Evolutionary conservation across 2,888 invertebrate genomes (phyloP), one percentile per base, ranked within the genome.

Genomic region (Erebia ligea): DNA sequence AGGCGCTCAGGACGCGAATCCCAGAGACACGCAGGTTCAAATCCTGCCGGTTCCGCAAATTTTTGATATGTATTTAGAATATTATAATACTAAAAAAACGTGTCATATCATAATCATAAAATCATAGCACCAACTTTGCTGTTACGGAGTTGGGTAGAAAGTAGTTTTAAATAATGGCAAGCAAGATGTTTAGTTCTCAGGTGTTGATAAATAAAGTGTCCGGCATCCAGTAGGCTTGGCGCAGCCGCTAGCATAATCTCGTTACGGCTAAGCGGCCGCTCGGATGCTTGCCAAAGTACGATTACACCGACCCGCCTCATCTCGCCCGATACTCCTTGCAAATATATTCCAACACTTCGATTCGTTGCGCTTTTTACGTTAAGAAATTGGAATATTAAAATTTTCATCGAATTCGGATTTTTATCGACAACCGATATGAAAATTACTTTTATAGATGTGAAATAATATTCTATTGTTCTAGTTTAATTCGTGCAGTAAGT

Each of bases 281-380:
- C 74, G 74, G 74, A 73, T 52, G 19, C 56, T 62, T 72, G 71
- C 72, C 76, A 72, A 80, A 76, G 78, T 76, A 75, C 77, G 81
- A 82, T 82, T 80, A 80, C 80, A 77, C 76, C 75, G 71, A 76
- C 80, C 76, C 78, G 81, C 79, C 78, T 74, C 73, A 70, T 74
- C 75, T 79, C 77, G 80, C 75, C 80, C 74, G 71, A 75, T 71
- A 75, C 73, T 34, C 11, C 54, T 61, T 52, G 52, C 64, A 52
- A 52, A 64, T 64, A 19, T 61, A 17, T 17, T 17, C n/a, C 19
- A 61, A 52, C 48, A 25, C 48, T 63, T 19, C n/a, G n/a, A 13
- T 25, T 48, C 25, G 15, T n/a, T 64, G 64, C 64, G 25, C 52
- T 64, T 34, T 56, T 52, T 64, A 64, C 61, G 34, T 34, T 34